Conservation (phyloP, 2,113 vertebrate genomes). For the Gallinago media region DNA sequence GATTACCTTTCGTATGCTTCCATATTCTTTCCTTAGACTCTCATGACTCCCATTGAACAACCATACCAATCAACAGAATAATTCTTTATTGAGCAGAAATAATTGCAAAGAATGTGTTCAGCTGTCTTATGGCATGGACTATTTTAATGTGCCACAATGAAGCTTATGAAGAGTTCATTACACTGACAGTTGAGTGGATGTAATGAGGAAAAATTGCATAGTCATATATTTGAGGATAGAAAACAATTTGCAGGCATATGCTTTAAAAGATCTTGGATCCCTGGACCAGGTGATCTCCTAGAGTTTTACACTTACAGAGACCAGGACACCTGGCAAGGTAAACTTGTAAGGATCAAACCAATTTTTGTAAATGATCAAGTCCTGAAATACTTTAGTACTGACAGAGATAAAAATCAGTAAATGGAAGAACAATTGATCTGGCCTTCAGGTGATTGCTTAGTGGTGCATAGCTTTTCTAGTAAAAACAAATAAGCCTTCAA, state of each 20-base stretch:
- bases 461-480: neutral
- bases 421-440: neutral
- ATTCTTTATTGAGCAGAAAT: neutral
- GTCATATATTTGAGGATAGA: neutral
- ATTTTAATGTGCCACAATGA: neutral
- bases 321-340: neutral
- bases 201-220: neutral
- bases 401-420: neutral
- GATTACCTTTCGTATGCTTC: neutral
- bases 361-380: neutral
- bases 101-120: neutral
- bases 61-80: neutral
- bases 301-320: neutral
- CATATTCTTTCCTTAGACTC: neutral
- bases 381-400: neutral
- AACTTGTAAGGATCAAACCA: neutral
- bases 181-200: neutral
- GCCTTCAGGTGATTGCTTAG: neutral
- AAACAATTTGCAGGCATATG: accelerated
- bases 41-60: neutral
- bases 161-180: neutral
- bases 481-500: neutral
- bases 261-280: neutral
- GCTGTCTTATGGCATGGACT: neutral
- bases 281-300: neutral